These are phyloP conservation scores for Lucinisca nassula DNA, from an alignment of 2,888 invertebrate genomes.

Conservation along the genomic window DNA sequence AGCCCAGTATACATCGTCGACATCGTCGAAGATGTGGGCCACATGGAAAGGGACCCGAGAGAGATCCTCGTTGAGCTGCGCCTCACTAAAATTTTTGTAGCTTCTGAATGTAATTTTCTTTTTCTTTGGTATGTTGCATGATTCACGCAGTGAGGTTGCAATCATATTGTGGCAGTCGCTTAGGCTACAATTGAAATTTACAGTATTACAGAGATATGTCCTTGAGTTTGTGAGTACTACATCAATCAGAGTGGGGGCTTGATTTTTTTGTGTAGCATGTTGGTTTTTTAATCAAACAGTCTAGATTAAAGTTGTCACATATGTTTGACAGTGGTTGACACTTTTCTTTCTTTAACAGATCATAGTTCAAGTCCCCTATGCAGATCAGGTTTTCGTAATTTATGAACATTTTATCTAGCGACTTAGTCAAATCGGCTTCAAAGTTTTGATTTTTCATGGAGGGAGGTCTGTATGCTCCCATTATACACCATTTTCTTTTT, in stretches of 20 bases:
- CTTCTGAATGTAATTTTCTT: neutral
- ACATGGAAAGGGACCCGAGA: neutral
- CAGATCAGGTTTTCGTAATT: neutral
- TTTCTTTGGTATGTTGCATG: neutral
- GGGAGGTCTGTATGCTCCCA: neutral
- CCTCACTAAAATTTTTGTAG: constrained; percentile 11
- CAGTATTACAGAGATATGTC: neutral
- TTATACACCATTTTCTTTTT: neutral
- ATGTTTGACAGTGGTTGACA: neutral
- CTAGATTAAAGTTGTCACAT: neutral
- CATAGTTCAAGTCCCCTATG: constrained; percentile 11
- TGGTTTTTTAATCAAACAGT: neutral
- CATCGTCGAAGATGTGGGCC: neutral
- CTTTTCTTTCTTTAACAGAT: neutral
- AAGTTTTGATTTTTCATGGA: neutral
- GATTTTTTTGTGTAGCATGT: neutral
- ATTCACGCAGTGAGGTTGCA: neutral
- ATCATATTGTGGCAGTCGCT: constrained; percentile 37
- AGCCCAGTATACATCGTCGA: neutral
- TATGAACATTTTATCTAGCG: constrained; percentile 1
- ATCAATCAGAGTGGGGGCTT: constrained; percentile 18
- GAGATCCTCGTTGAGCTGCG: neutral
- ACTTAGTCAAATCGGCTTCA: neutral
- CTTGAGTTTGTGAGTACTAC: constrained; percentile 13
- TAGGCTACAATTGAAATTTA: constrained; percentile 20